Conservation (phyloP, 1,140 invertebrate genomes). For the Diabrotica virgifera region DNA sequence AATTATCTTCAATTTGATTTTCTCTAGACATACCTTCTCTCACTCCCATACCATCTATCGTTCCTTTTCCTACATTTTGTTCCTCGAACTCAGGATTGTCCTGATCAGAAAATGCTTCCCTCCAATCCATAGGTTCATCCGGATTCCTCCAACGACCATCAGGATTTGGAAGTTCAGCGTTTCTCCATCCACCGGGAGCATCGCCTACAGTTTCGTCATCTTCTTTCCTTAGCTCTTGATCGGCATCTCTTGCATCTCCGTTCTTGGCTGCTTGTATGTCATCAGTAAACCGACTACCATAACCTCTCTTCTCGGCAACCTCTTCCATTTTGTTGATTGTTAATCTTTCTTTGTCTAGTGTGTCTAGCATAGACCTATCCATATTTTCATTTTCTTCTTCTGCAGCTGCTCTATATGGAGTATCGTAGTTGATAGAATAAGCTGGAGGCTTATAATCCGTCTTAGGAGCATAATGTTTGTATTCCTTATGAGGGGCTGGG, state of each 20-base stretch:
- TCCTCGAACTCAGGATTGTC: no score
- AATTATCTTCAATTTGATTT: no score
- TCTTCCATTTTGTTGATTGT: conserved; percentile 35
- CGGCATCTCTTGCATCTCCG: conserved; percentile 1
- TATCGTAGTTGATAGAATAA: conserved; percentile 21
- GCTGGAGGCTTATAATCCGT: conserved; percentile 24
- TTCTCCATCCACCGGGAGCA: no score
- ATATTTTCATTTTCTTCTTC: conserved; percentile 21
- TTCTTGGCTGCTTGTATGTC: conserved; percentile 4
- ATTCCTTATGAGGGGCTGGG: conserved; percentile 5
- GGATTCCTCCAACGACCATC: no score
- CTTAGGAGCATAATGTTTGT: conserved; percentile 17
- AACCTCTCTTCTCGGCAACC: conserved; percentile 26
- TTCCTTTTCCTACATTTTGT: no score
- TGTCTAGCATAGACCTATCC: conserved; percentile 12
- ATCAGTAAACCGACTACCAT: conserved; percentile 14
- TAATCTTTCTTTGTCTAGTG: conserved; percentile 32
- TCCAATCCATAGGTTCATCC: no score
- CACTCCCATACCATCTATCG: no score
- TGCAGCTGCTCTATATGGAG: conserved; percentile 24
- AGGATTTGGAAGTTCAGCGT: no score
- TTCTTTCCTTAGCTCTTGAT: not conserved
- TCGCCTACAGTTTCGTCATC: not conserved
- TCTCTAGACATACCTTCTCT: no score
- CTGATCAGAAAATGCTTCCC: no score